Evolutionary conservation across 2,888 invertebrate species (phyloP).

Genomic region (Villa cingulata): DNA sequence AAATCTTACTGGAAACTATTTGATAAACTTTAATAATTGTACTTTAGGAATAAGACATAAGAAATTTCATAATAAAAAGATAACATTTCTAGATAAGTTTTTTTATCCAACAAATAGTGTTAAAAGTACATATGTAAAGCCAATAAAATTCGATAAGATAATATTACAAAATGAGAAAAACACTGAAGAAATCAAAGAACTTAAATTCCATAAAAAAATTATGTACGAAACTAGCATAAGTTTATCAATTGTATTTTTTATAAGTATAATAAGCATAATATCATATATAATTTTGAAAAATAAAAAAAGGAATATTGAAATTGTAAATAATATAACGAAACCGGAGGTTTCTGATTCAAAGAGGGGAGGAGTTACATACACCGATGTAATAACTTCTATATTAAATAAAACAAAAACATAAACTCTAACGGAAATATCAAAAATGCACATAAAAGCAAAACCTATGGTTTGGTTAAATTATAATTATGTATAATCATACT

Average conservation of each 20-base stretch:
- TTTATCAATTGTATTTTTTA: background rate
- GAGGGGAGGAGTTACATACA: too few relatives aligned
- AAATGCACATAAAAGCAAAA: too few relatives aligned
- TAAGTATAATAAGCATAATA: background rate
- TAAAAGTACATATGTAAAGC: background rate
- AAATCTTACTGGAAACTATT: background rate
- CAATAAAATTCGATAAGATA: background rate
- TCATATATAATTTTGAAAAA: background rate
- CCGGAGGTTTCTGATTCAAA: background rate
- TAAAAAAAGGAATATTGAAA: background rate
- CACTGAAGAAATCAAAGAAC: background rate
- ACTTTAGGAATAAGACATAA: background rate
- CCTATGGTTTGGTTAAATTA: too few relatives aligned
- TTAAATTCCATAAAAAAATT: background rate
- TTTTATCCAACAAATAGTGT: background rate
- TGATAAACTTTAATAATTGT: slow-evolving; percentile 3
- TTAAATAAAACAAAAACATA: too few relatives aligned
- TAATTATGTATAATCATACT: too few relatives aligned
- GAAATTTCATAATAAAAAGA: background rate
- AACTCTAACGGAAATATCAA: too few relatives aligned
- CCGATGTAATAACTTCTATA: too few relatives aligned
- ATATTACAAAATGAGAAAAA: background rate
- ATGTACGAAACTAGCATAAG: background rate
- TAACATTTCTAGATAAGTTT: background rate
- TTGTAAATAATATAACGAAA: background rate